Evolutionary conservation across 1,140 invertebrate genomes (phyloP).

Genomic region (Orius insidiosus): DNA sequence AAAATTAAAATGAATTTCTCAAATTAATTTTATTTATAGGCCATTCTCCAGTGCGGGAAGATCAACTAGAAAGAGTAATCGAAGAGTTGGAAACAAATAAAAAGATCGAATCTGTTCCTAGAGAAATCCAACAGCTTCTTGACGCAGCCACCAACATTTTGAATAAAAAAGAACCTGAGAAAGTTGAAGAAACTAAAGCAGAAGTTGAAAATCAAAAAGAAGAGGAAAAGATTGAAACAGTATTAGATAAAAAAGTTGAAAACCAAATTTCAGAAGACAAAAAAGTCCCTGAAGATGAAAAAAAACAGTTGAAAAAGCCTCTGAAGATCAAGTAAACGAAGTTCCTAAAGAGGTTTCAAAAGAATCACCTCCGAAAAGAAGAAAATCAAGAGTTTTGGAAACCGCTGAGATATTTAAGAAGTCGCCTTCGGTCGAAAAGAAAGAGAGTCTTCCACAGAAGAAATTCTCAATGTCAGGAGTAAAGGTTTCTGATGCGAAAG

Average conservation of each 20-base stretch:
- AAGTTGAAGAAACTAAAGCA: conserved; percentile 22
- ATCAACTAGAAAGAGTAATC: conserved; percentile 75
- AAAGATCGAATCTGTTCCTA: conserved; percentile 13
- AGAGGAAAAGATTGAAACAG: conserved; percentile 20
- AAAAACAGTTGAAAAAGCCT: conserved; percentile 23
- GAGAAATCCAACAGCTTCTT: conserved; percentile 15
- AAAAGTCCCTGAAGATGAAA: neutral
- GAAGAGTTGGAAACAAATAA: conserved; percentile 56
- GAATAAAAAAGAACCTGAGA: conserved; percentile 22
- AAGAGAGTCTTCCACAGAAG: conserved; percentile 45
- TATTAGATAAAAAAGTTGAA: conserved; percentile 9
- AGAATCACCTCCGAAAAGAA: conserved; percentile 26
- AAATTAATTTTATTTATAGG: conserved; percentile 26
- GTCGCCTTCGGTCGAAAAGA: conserved; percentile 36
- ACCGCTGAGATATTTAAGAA: conserved; percentile 53
- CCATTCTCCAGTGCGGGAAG: conserved; percentile 53
- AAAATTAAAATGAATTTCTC: conserved; percentile 7
- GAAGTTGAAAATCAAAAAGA: conserved; percentile 21
- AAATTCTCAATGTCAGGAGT: neutral
- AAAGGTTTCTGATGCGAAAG: conserved; percentile 42
- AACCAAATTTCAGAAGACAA: too few relatives aligned
- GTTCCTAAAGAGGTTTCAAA: neutral
- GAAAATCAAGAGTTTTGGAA: conserved; percentile 49
- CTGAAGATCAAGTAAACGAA: conserved; percentile 13
- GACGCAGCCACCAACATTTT: conserved; percentile 14